Conservation (phyloP, 2,888 invertebrate genomes). For the Harpagoxenus sublaevis region DNA sequence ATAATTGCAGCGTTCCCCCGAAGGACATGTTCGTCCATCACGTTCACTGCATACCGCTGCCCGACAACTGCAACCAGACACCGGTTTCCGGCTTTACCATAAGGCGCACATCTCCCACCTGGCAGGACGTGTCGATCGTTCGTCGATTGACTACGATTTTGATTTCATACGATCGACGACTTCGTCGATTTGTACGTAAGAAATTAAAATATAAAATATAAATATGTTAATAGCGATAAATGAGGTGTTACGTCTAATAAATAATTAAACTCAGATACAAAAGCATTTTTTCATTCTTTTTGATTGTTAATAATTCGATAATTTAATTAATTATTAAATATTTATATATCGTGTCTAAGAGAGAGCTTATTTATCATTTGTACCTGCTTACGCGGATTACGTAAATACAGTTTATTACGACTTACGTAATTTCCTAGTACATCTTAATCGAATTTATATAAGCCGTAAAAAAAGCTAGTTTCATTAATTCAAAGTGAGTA, state of each 20-base stretch:
- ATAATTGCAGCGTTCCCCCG: conserved; percentile 96
- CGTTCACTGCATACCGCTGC: conserved; percentile 95
- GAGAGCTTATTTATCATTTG: not conserved
- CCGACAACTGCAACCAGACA: conserved; percentile 93
- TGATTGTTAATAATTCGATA: not conserved
- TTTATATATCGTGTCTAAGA: not conserved
- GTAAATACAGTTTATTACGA: conserved; percentile 6
- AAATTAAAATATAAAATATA: not conserved
- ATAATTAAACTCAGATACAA: not conserved
- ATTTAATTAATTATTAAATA: not conserved
- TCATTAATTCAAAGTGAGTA: not conserved
- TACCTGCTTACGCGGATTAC: not conserved
- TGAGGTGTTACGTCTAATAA: not conserved
- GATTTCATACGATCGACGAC: not conserved
- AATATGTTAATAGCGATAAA: not conserved
- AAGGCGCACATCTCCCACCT: conserved; percentile 69
- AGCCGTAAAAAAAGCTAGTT: not conserved
- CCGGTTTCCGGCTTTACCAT: conserved; percentile 80
- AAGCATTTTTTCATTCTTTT: not conserved
- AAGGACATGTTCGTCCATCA: conserved; percentile 97
- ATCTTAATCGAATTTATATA: not conserved
- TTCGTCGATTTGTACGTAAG: not conserved
- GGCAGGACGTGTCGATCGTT: conserved; percentile 32
- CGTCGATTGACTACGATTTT: conserved; percentile 14
- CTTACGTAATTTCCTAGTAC: not conserved